Evolutionary conservation across 2,888 invertebrate genomes (phyloP), one percentile per base, ranked within the genome.

Genomic region (Scaptodrosophila latifasciaeformis): DNA sequence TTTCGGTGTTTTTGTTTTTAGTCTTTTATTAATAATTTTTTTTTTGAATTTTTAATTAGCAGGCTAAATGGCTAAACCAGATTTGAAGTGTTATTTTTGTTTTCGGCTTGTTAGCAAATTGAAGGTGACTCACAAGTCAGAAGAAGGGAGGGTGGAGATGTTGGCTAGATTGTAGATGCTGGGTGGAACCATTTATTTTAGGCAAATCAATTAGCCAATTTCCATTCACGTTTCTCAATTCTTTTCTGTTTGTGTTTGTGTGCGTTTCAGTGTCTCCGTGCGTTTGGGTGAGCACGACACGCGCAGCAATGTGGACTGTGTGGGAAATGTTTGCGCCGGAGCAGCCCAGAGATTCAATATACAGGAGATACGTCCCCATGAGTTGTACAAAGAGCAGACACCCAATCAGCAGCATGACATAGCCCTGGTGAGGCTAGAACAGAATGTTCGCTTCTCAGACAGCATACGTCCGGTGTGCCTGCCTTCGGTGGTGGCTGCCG

Each of bases 401-500:
- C 68, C 75, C 0, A 89, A 91, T 76, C 92, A 92, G 63, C 86
- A 88, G 43, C 82, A 93, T 75, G 94, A 94, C 75, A 92, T 94
- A 35, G 94, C 92, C 0, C 84, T 94, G 2, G 74, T 94, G 7
- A 88, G 93, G 35, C 85, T 94, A 6, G 77, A 88, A 1, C 81
- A 84, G 0, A 86, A 89, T 29, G 90, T 91, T 0, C 61, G 79
- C 6, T 90, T 88, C 71, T 89, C 85, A 1, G 89, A 88, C 69
- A 90, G 84, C 60, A 86, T 90, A 4, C 84, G 87, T 49, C 91
- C 92, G 0, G 88, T 91, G 44, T 92, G 92, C 59, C 68, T 92
- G 24, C 91, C 91, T 35, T 81, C 82, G 7, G 65, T 59, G 5
- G 49, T 83, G 40, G 62, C 65, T 2, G 46, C 59, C 2, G 63